Evolutionary conservation across 30 jellyfish, hydroid and myxozoan genomes (phyloP).

Genomic region (Nemopilema nomurai): DNA sequence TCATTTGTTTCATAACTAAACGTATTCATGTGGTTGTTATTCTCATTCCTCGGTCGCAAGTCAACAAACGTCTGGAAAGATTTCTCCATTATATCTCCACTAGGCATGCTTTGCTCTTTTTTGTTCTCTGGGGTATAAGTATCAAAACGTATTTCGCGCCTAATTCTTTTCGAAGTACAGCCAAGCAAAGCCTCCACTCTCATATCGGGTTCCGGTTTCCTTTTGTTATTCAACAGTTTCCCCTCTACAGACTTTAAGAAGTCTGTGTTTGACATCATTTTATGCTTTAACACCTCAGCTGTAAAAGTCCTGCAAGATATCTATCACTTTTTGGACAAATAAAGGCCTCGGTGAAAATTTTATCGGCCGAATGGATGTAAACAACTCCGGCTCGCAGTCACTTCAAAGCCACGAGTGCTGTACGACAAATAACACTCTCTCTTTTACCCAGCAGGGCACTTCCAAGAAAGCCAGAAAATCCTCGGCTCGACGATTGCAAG

Average conservation of each 20-base stretch:
- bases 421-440: no score
- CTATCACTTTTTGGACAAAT: not conserved
- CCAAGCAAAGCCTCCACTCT: slow-evolving; percentile 82
- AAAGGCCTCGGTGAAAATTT: not conserved
- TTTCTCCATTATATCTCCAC: not conserved
- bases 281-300: slow-evolving; percentile 12
- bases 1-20: not conserved
- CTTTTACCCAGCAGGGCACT: not conserved
- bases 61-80: slow-evolving; percentile 1
- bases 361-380: not conserved
- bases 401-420: not conserved
- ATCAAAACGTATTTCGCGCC: slow-evolving; percentile 49
- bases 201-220: slow-evolving; percentile 89
- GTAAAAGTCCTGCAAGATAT: not conserved
- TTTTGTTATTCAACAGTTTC: slow-evolving; percentile 53
- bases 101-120: slow-evolving; percentile 1
- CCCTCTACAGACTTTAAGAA: slow-evolving; percentile 66
- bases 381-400: not conserved
- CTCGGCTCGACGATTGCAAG: not conserved
- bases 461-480: not conserved
- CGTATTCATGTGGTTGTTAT: not conserved
- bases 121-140: not conserved
- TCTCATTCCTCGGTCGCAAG: slow-evolving; percentile 1
- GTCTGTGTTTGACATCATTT: slow-evolving; percentile 63
- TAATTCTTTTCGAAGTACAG: slow-evolving; percentile 75